Evolutionary conservation across 2,888 invertebrate species (phyloP).

Genomic region (Patella pellucida): DNA sequence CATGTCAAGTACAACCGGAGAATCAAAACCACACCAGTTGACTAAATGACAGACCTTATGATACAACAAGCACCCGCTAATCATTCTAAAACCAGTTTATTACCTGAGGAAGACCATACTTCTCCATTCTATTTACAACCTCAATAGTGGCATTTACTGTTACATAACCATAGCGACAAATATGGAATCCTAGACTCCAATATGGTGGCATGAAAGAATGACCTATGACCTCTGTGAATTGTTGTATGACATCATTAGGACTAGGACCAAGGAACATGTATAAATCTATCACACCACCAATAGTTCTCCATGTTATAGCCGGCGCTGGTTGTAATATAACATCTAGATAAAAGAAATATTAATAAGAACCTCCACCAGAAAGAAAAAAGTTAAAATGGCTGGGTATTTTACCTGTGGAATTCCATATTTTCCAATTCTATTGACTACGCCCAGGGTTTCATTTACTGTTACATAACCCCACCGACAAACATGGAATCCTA

Average conservation of each 20-base stretch:
- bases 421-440: conserved; percentile 45
- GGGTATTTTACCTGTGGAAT: conserved; percentile 50
- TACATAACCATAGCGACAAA: conserved; percentile 77
- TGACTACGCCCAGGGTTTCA: conserved; percentile 45
- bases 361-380: too few relatives aligned
- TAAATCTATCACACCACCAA: conserved; percentile 85
- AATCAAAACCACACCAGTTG: too few relatives aligned
- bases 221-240: conserved; percentile 58
- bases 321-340: conserved; percentile 76
- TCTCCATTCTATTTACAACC: conserved; percentile 44
- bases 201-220: conserved; percentile 69
- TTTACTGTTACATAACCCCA: conserved; percentile 66
- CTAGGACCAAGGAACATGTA: conserved; percentile 83
- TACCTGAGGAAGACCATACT: conserved; percentile 54
- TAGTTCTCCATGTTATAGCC: conserved; percentile 84
- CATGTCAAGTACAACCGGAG: too few relatives aligned
- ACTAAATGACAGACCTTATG: too few relatives aligned
- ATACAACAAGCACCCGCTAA: too few relatives aligned
- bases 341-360: conserved; percentile 39
- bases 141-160: conserved; percentile 48
- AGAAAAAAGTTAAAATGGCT: too few relatives aligned
- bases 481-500: conserved; percentile 88
- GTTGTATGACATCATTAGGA: conserved; percentile 74
- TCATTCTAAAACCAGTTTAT: conserved; percentile 13
- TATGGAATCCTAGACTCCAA: conserved; percentile 89